Percentiles rank a stretch among this genome's conserved stretches.
phyloP scores from a whole-genome alignment of 2,113 vertebrate genomes.

The Oreotragus oreotragus region DNA sequence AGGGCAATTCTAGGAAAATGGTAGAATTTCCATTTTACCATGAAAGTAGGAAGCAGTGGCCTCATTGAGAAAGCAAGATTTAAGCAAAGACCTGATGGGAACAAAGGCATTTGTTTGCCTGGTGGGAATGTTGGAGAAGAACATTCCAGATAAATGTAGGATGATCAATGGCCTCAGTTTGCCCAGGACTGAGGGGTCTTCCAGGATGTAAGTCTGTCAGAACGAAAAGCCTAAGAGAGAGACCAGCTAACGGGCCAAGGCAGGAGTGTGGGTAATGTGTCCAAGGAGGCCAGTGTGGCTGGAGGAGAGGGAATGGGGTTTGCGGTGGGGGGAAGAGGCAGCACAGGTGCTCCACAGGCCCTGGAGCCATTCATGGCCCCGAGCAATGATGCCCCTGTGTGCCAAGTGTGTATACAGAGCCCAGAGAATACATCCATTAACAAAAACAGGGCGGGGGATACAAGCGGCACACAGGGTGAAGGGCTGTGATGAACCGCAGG shows the following conservation, averaged over 20 bases:
- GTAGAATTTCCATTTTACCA: not conserved
- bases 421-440: not conserved
- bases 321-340: not conserved
- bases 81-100: not conserved
- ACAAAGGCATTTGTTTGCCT: not conserved
- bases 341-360: not conserved
- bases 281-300: not conserved
- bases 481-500: not conserved
- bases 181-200: not conserved
- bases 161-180: not conserved
- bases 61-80: not conserved
- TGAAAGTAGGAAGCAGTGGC: not conserved
- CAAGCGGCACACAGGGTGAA: not conserved
- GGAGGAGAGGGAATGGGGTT: fast-evolving
- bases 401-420: fast-evolving
- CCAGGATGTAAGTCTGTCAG: not conserved
- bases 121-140: not conserved
- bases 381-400: fast-evolving
- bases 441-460: not conserved
- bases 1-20: not conserved
- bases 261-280: not conserved
- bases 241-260: not conserved
- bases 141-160: not conserved
- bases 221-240: not conserved
- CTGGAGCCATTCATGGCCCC: fast-evolving